Evolutionary conservation across 2,113 vertebrate species (phyloP), one percentile per base, ranked within the genome.

Genomic region (Echinops telfairi): DNA sequence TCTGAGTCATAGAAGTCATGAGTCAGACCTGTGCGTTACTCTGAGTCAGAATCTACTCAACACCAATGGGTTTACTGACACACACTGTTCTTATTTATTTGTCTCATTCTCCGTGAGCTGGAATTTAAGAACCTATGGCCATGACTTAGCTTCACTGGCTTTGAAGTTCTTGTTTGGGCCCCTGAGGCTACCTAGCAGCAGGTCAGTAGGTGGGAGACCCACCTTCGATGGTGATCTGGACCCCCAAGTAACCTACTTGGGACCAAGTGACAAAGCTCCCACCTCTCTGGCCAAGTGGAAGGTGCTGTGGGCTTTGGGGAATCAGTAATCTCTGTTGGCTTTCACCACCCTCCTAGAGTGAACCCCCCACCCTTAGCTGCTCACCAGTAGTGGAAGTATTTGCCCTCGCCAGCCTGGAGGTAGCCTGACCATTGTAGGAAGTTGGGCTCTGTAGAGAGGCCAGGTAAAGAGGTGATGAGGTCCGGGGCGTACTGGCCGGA

Each of bases 301-400:
- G 23, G 33, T 82, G 22, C 57, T 82, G 23, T 38, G 33, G 81
- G 29, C 9, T 57, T 53, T 68, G 31, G 62, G n/a, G 16, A 73
- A 47, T 16, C 29, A 75, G 66, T 29, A n/a, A 57, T 25, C 43
- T 31, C 23, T 47, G 2, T 43, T 40, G 10, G 62, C 47, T 25
- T 86, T 20, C 6, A 57, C 58, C n/a, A 16, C 23, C 27, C 31
- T 19, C 53, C 27, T 60, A 16, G 53, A 77, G 29, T 25, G 6
- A 64, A 19, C 47, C 12, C 53, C 57, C 31, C 64, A 17, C 17
- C 25, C 38, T 36, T 15, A n/a, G 17, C 43, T 31, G 6, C 95
- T 96, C 78, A 96, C 94, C 96, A 97, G 79, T 97, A 96, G 27
- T 95, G 94, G 66, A 97, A 96, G 58, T 92, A 94, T 38, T 93